These are phyloP conservation scores for Chloroclystis v-ata DNA, from an alignment of 2,888 invertebrate genomes.

Conservation along the genomic window DNA sequence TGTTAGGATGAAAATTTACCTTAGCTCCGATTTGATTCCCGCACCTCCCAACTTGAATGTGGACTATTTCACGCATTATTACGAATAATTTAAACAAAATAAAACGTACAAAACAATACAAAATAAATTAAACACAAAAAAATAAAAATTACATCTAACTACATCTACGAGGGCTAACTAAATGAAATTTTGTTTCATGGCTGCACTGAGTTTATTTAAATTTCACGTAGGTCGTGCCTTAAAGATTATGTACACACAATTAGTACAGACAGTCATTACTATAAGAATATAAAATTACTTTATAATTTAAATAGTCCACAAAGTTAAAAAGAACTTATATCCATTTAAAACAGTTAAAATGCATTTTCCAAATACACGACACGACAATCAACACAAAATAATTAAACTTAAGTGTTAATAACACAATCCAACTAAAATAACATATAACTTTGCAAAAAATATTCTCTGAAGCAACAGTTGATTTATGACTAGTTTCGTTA, in stretches of 20 bases:
- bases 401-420: conserved; percentile 23
- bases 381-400: conserved; percentile 3
- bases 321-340: background rate
- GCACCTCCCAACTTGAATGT: conserved; percentile 81
- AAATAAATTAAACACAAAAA: conserved; percentile 43
- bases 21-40: conserved; percentile 86
- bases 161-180: conserved; percentile 32
- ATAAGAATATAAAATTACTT: conserved; percentile 19
- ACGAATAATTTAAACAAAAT: conserved; percentile 51
- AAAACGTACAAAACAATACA: conserved; percentile 35
- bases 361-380: conserved; percentile 1
- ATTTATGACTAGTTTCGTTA: conserved; percentile 29
- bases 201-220: conserved; percentile 30
- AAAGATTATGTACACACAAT: conserved; percentile 19
- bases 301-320: background rate
- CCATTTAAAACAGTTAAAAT: conserved; percentile 6
- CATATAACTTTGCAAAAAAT: conserved; percentile 18
- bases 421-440: conserved; percentile 17
- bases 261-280: conserved; percentile 9
- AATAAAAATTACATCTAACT: conserved; percentile 48
- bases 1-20: conserved; percentile 58
- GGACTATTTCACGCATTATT: conserved; percentile 88
- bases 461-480: conserved; percentile 19
- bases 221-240: conserved; percentile 26
- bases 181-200: conserved; percentile 37